Percentiles rank a stretch among this genome's conserved stretches.
Conservation (phyloP, 2,888 invertebrate species). For the Julus scanicus region DNA sequence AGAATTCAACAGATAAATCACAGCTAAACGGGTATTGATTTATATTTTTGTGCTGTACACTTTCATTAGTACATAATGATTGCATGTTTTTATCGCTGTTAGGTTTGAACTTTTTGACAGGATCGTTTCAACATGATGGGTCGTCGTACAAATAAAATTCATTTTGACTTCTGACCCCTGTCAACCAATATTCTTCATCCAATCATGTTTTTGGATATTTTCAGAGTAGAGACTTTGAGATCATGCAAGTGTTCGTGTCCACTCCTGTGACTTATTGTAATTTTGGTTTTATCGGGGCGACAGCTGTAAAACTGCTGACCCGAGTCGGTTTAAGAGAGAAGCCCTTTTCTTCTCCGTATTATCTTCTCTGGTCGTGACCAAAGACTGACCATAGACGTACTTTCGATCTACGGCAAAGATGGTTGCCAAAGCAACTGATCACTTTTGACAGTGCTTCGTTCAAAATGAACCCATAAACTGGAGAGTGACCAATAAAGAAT, state of each 20-base stretch:
- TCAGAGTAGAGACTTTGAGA: not conserved
- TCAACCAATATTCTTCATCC: not conserved
- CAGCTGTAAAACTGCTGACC: conserved; percentile 39
- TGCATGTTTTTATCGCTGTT: not conserved
- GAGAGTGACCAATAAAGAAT: conserved; percentile 51
- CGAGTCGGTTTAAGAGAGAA: conserved; percentile 30
- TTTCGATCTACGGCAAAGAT: not conserved
- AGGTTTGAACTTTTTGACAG: not conserved
- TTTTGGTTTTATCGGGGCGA: conserved; percentile 15
- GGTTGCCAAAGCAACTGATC: conserved; percentile 42
- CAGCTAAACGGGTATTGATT: not conserved
- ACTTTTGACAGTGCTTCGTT: conserved; percentile 38
- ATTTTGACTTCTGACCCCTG: not conserved
- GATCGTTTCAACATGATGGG: not conserved
- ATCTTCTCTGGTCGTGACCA: conserved; percentile 17
- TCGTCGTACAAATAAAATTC: not conserved
- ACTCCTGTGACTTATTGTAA: conserved; percentile 18
- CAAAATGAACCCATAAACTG: conserved; percentile 51
- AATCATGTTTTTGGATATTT: not conserved
- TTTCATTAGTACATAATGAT: not conserved
- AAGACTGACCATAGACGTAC: not conserved
- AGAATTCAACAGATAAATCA: too few relatives aligned
- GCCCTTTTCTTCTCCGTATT: conserved; percentile 12
- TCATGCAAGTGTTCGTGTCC: not conserved
- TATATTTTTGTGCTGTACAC: not conserved